Evolutionary conservation across 2,113 vertebrate genomes (phyloP).

Genomic region (Rana temporaria): DNA sequence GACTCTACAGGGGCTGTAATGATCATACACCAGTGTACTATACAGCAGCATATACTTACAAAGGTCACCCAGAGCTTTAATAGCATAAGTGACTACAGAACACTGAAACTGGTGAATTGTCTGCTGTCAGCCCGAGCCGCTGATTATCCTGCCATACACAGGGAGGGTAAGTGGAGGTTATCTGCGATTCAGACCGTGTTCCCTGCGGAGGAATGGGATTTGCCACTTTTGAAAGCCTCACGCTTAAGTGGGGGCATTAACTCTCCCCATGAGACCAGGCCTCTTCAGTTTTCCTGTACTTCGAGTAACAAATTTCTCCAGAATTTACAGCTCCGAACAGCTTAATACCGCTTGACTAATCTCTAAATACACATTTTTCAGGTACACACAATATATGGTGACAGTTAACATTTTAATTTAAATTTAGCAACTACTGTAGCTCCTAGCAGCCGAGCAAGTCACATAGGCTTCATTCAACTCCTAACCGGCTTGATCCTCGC

Average conservation of each 20-base stretch:
- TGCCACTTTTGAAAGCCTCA: slow-evolving; percentile 66
- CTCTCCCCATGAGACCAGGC: slow-evolving; percentile 61
- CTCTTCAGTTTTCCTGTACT: slow-evolving; percentile 63
- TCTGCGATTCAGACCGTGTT: slow-evolving; percentile 64
- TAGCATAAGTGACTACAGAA: no score
- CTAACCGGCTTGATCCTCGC: slow-evolving; percentile 21
- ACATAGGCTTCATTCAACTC: slow-evolving; percentile 24
- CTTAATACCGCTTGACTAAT: slow-evolving; percentile 59
- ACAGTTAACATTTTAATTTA: slow-evolving; percentile 60
- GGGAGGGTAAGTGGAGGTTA: slow-evolving; percentile 67
- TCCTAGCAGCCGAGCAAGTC: neutral
- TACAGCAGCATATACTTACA: no score
- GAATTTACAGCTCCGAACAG: slow-evolving; percentile 66
- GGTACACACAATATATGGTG: slow-evolving; percentile 24
- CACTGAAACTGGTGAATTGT: slow-evolving; percentile 13
- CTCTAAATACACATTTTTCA: slow-evolving; percentile 58
- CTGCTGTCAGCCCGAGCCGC: slow-evolving; percentile 71
- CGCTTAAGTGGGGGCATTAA: slow-evolving; percentile 65
- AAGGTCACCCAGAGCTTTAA: no score
- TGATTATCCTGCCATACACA: slow-evolving; percentile 63
- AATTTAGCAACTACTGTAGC: slow-evolving; percentile 47
- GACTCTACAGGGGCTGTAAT: no score
- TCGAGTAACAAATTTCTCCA: slow-evolving; percentile 65
- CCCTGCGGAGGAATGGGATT: slow-evolving; percentile 68
- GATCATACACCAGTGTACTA: no score